phyloP scores from a whole-genome alignment of 2,888 invertebrate species.

The Laothoe populi region DNA sequence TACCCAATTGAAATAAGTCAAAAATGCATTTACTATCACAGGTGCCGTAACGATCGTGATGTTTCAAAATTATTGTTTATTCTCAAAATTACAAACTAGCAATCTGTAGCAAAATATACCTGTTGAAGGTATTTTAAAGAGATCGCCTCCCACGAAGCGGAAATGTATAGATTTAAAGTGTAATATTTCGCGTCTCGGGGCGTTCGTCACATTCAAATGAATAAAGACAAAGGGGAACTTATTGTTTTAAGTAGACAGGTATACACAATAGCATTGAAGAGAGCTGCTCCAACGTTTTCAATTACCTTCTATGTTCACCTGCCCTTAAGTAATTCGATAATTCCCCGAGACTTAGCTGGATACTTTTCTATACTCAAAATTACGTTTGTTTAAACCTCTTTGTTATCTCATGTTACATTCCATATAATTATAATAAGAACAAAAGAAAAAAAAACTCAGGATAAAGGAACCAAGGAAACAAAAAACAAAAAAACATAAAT shows the following conservation, averaged over 20 bases:
- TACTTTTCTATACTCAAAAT: conserved; percentile 48
- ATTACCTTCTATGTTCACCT: conserved; percentile 61
- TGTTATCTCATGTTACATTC: conserved; percentile 52
- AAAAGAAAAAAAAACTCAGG: conserved; percentile 64
- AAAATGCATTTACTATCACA: not conserved
- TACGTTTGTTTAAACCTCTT: conserved; percentile 45
- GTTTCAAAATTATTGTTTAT: conserved; percentile 25
- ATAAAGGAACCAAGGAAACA: conserved; percentile 76
- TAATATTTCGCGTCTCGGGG: conserved; percentile 38
- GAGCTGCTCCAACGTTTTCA: conserved; percentile 44
- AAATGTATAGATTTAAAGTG: conserved; percentile 44
- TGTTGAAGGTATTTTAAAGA: conserved; percentile 34
- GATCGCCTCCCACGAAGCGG: conserved; percentile 64
- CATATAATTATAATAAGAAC: conserved; percentile 54
- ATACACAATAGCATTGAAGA: conserved; percentile 54
- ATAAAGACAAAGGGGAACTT: conserved; percentile 51
- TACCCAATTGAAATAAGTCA: not conserved
- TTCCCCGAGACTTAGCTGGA: conserved; percentile 54
- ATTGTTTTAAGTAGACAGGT: conserved; percentile 72
- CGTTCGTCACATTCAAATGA: conserved; percentile 40
- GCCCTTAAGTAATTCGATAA: conserved; percentile 56
- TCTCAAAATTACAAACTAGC: conserved; percentile 51
- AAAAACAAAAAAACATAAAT: conserved; percentile 78
- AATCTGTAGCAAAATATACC: conserved; percentile 56
- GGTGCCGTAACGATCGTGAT: conserved; percentile 72